phyloP scores from a whole-genome alignment of 2,113 vertebrate species.

The Platanista minor region DNA sequence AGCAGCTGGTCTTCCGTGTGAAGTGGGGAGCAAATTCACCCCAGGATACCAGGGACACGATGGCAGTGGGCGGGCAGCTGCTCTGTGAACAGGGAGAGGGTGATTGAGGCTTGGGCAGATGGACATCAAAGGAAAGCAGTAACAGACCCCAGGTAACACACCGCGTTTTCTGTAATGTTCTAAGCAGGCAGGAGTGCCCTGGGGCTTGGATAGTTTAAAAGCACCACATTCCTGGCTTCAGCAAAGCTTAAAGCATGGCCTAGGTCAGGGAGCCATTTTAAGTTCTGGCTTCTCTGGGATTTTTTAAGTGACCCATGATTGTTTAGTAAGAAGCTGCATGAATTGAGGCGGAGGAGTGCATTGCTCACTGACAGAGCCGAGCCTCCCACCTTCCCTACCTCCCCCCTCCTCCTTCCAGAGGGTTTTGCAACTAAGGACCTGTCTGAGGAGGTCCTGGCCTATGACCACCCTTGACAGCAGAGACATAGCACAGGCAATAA shows the following conservation, averaged over 20 bases:
- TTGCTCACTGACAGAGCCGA: neutral
- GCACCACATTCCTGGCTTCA: neutral
- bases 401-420: neutral
- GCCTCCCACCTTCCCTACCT: neutral
- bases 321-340: neutral
- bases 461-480: neutral
- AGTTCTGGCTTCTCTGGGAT: neutral
- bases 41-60: neutral
- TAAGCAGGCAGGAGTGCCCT: neutral
- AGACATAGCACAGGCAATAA: neutral
- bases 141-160: neutral
- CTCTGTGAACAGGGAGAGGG: neutral
- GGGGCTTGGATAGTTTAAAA: neutral
- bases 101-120: neutral
- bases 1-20: neutral
- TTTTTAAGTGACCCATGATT: neutral
- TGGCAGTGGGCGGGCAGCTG: neutral
- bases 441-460: neutral
- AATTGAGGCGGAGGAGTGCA: neutral
- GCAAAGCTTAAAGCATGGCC: neutral
- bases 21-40: neutral
- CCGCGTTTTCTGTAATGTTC: neutral
- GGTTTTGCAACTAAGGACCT: neutral
- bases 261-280: neutral
- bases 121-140: neutral